Evolutionary conservation across 2,797 vertebrate genomes (phyloP).

Genomic region (Chelon labrosus): DNA sequence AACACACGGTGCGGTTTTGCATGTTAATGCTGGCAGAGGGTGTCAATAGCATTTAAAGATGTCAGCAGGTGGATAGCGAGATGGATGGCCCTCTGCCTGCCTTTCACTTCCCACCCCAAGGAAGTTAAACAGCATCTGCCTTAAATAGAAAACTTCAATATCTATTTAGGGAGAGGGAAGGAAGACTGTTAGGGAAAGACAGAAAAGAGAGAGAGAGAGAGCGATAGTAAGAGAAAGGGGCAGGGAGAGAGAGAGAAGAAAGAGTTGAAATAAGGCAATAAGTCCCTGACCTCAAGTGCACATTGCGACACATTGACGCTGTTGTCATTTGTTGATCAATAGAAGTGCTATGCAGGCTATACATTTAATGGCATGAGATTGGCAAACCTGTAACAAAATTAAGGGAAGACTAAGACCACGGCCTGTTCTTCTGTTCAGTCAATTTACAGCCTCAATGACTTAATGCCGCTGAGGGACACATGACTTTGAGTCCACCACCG

Average conservation of each 20-base stretch:
- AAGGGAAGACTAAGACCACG: constrained; percentile 65
- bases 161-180: constrained; percentile 76
- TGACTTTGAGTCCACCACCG: constrained; percentile 60
- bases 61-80: constrained; percentile 84
- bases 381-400: constrained; percentile 77
- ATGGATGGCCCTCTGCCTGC: constrained; percentile 84
- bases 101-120: constrained; percentile 77
- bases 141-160: constrained; percentile 86
- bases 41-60: constrained; percentile 85
- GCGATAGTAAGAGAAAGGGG: constrained; percentile 27
- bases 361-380: constrained; percentile 78
- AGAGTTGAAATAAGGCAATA: constrained; percentile 76
- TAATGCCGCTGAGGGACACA: constrained; percentile 35
- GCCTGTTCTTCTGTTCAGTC: constrained; percentile 61
- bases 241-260: constrained; percentile 41
- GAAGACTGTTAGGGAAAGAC: constrained; percentile 42
- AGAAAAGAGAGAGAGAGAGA: constrained; percentile 23
- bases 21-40: constrained; percentile 82
- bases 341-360: constrained; percentile 75
- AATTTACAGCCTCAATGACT: constrained; percentile 71
- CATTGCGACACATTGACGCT: constrained; percentile 81
- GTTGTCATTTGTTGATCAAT: constrained; percentile 83
- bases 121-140: constrained; percentile 81
- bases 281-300: constrained; percentile 82
- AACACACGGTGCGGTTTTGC: constrained; percentile 81